Percentiles rank a stretch among this genome's conserved stretches.
Evolutionary conservation across 1,140 invertebrate species (phyloP).

Genomic region (Philaenus spumarius): DNA sequence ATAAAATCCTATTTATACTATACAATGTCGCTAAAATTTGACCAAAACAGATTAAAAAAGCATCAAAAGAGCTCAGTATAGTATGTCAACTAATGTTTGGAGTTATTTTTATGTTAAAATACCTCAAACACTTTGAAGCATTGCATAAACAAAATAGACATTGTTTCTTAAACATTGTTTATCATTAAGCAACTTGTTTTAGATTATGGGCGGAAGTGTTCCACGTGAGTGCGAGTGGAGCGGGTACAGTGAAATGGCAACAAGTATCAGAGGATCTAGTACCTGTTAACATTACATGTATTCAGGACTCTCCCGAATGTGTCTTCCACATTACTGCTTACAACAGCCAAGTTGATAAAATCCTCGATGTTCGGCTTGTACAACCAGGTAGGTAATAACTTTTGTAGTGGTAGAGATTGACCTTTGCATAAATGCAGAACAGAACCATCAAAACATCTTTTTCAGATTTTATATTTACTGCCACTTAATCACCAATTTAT

Average conservation of each 20-base stretch:
- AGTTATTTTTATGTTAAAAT: no score
- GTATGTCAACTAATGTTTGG: no score
- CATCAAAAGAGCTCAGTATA: no score
- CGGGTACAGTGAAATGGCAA: conserved; percentile 91
- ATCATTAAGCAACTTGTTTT: conserved; percentile 35
- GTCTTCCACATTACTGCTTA: conserved; percentile 97
- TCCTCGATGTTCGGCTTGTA: conserved; percentile 90
- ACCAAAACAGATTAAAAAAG: no score
- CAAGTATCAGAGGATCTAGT: conserved; percentile 96
- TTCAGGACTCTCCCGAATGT: conserved; percentile 92
- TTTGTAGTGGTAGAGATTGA: neutral
- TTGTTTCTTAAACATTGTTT: neutral
- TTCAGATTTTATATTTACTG: no score
- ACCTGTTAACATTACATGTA: conserved; percentile 94
- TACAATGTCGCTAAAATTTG: no score
- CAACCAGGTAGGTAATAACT: conserved; percentile 70
- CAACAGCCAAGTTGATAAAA: conserved; percentile 97
- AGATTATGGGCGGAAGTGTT: conserved; percentile 97
- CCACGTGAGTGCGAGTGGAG: conserved; percentile 83
- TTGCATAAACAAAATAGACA: no score
- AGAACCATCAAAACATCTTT: no score
- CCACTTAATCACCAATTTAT: no score
- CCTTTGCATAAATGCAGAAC: no score
- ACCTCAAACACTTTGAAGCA: no score
- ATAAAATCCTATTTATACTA: no score